Base-by-base conservation (phyloP, 2,797 vertebrate species). In the Delichon dasypus region DNA sequence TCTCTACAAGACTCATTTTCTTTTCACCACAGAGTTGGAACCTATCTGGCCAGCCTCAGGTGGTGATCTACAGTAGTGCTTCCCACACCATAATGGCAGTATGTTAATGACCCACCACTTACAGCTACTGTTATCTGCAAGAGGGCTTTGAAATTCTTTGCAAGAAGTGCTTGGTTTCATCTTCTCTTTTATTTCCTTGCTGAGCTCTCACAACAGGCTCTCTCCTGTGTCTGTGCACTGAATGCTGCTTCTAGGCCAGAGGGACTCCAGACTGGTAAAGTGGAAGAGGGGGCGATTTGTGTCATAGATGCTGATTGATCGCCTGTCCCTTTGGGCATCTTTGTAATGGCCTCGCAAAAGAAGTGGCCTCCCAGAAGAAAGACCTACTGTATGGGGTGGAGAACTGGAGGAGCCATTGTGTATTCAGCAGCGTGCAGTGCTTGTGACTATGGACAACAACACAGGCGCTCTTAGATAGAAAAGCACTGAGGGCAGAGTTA, bases 331-430 rank as follows among this genome's bases (percentile, higher is more conserved):
- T 79, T 93, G 91, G 92, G 67, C 80, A 38, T 61, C 71, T 79
- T 93, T 91, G 83, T 92, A 71, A 85, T 73, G 64, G 71, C 53
- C 50, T 91, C 48, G 48, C 62, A 19, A 30, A 95, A 96, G 83
- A 96, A 97, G 36, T n/a, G 62, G 70, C 54, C 48, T 92, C 54
- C 54, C 64, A 19, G 27, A 94, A 96, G 83, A 97, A 97, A 90
- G 83, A 48, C 71, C 23, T 61, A 71, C 77, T 96, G 94, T 96
- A 67, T 38, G 4, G 34, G 64, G 65, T 5, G 27, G 89, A 89
- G 92, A 87, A 91, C 91, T 94, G 83, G 93, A 77, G 85, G 25
- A 96, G 57, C 88, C 88, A 75, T 96, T 96, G 83, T 95, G 88
- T 82, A 96, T 96, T 97, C 94, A 97, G 67, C 79, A 92, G 84